phyloP scores from a whole-genome alignment of 2,888 invertebrate species.

The Drosophila quinaria region DNA sequence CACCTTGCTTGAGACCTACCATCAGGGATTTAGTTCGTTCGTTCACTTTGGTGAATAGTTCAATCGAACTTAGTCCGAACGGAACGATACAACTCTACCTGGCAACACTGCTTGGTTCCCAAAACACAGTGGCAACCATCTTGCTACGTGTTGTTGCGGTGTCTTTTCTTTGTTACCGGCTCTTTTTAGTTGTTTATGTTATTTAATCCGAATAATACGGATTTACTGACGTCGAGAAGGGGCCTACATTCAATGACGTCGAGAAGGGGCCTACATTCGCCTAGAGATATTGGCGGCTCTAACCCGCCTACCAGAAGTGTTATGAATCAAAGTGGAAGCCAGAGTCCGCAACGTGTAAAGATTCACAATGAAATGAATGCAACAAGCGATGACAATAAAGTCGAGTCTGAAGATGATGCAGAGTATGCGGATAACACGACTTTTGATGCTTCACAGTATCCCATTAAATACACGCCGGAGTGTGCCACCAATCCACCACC shows the following conservation, averaged over 20 bases:
- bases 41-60: too few species aligned
- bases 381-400: slow-evolving; percentile 6
- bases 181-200: not conserved
- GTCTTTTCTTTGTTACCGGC: slow-evolving; percentile 4
- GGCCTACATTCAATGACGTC: slow-evolving; percentile 39
- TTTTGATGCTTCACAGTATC: not conserved
- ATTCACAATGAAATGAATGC: not conserved
- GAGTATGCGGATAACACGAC: not conserved
- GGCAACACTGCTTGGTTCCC: too few species aligned
- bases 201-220: not conserved
- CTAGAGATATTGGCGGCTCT: not conserved
- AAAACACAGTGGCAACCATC: too few species aligned
- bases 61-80: too few species aligned
- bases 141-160: not conserved
- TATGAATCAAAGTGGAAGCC: not conserved
- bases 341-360: not conserved
- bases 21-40: too few species aligned
- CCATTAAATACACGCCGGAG: not conserved
- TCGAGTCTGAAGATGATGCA: slow-evolving; percentile 10
- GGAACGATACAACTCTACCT: too few species aligned
- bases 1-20: too few species aligned
- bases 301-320: slow-evolving; percentile 19
- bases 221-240: not conserved
- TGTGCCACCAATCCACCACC: not conserved
- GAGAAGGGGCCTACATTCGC: slow-evolving; percentile 27